Evolutionary conservation across 2,113 vertebrate genomes (phyloP).

Genomic region (Panurus biarmicus): DNA sequence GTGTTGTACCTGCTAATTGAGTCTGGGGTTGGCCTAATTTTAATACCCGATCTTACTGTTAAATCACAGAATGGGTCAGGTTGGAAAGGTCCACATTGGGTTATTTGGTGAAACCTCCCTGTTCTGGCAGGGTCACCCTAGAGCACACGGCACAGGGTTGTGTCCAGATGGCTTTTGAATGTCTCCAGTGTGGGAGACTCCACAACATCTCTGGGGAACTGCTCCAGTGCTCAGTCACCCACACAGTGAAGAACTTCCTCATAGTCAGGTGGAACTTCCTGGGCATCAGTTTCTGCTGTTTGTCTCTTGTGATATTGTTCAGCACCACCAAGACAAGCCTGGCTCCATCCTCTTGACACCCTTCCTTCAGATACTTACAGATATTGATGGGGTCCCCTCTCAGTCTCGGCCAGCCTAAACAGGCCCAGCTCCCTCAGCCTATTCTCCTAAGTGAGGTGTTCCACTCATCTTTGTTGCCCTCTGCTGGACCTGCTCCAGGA

Average conservation of each 20-base stretch:
- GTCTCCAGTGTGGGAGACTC: neutral
- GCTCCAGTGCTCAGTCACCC: neutral
- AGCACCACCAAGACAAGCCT: neutral
- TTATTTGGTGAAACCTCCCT: neutral
- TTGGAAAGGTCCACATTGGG: neutral
- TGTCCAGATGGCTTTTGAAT: neutral
- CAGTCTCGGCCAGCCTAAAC: neutral
- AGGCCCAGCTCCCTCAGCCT: neutral
- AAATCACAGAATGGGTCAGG: neutral
- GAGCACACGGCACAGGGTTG: neutral
- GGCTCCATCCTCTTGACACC: neutral
- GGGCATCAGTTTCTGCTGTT: neutral
- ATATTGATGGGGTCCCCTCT: neutral
- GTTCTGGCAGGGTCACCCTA: neutral
- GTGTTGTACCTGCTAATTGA: neutral
- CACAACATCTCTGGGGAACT: neutral
- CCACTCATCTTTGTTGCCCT: neutral
- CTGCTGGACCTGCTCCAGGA: neutral
- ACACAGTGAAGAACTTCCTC: neutral
- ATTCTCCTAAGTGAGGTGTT: neutral
- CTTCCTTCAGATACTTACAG: neutral
- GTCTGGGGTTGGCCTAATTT: neutral
- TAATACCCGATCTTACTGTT: neutral
- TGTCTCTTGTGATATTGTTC: neutral
- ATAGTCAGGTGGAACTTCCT: neutral